Base-by-base conservation (phyloP, 2,113 vertebrate species). In the Ardeotis arabs region DNA sequence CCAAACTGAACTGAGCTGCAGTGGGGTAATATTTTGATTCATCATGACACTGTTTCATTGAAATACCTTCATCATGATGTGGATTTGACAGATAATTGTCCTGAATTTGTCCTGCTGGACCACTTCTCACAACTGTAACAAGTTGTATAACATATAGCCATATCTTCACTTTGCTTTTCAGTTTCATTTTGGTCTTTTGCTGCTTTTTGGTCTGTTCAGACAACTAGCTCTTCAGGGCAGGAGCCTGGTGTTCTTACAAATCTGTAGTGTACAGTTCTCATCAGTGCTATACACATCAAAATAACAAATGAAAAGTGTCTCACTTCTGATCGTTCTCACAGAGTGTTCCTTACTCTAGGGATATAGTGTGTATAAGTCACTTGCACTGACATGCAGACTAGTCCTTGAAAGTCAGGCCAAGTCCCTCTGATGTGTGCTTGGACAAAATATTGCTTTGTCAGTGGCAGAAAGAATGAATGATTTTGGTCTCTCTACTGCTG, bases 151-250 rank as follows among this genome's bases (percentile, higher is more conserved):
- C 11, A 83, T 60, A 84, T n/a, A 49, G 12, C 39, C 8, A 19
- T 53, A 55, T 29, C 20, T 73, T 79, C 50, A 31, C 45, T 83
- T 94, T 35, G 19, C 22, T 93, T 81, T 90, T 82, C 53, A 73
- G 33, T 76, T 89, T 89, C 17, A 21, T 72, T 91, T 84, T 78
- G 7, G 39, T 79, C 11, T 49, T 91, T 63, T 53, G 35, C 10
- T 82, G 25, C 13, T 59, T 81, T 88, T 72, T 20, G 18, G 64
- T 91, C 49, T 72, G 39, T 39, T 93, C 93, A 81, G 72, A 80
- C 81, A 79, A 76, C 44, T n/a, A 70, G 15, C 4, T 87, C n/a
- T 91, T 74, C 45, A 67, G 75, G 59, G 67, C n/a, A 89, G 70
- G 28, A 91, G 8, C 28, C 3, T 37, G 35, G 37, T 74, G 9